Evolutionary conservation across 2,888 invertebrate species (phyloP).

Genomic region (Caenorhabditis sp.): DNA sequence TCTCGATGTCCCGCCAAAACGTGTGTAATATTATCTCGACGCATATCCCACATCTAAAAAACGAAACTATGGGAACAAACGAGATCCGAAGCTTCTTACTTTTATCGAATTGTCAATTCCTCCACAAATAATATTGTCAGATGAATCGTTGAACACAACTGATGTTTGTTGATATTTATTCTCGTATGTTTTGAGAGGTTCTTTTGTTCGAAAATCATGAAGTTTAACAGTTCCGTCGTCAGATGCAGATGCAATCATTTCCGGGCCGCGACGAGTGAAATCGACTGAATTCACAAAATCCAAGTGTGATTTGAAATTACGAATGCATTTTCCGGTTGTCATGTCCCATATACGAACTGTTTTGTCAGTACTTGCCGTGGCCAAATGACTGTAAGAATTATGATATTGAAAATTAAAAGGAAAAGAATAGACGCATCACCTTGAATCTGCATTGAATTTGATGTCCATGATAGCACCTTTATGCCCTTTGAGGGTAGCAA

Average conservation of each 20-base stretch:
- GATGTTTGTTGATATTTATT: conserved; percentile 78
- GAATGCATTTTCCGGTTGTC: conserved; percentile 85
- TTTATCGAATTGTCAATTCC: conserved; percentile 97
- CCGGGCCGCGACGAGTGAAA: conserved; percentile 85
- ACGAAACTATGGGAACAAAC: no score
- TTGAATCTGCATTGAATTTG: conserved; percentile 72
- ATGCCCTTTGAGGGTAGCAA: conserved; percentile 90
- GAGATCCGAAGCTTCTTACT: no score
- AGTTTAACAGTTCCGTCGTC: conserved; percentile 87
- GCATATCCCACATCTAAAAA: conserved; percentile 86
- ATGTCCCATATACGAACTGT: conserved; percentile 95
- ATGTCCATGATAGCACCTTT: conserved; percentile 93
- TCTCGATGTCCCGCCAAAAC: conserved; percentile 91
- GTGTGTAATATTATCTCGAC: conserved; percentile 83
- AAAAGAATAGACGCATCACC: conserved; percentile 3
- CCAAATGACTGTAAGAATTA: conserved; percentile 76
- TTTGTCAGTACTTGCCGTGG: conserved; percentile 91
- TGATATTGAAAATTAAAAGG: conserved; percentile 32
- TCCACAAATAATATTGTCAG: conserved; percentile 90
- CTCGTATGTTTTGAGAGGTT: conserved; percentile 77
- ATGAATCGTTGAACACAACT: conserved; percentile 91
- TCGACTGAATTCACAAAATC: conserved; percentile 76
- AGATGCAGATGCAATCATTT: conserved; percentile 88
- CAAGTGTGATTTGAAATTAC: conserved; percentile 76
- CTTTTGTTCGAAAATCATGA: conserved; percentile 87